Conservation (phyloP, 2,888 invertebrate species). For the Xanthorhoe spadicearia region DNA sequence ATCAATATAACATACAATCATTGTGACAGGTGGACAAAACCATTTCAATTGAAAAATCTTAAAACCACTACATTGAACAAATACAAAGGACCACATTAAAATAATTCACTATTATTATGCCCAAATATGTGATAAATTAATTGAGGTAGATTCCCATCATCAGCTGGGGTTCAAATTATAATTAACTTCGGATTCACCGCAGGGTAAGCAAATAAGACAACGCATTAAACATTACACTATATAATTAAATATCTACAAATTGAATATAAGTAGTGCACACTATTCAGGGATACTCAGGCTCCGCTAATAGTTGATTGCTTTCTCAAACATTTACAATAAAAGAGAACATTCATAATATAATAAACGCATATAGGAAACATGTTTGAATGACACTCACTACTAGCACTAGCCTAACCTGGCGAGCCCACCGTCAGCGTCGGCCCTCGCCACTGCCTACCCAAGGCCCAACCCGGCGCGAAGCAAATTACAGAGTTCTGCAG, state of each 20-base stretch:
- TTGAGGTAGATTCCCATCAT: conserved; percentile 83
- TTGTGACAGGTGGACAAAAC: conserved; percentile 83
- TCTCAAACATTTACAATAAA: conserved; percentile 83
- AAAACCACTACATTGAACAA: conserved; percentile 77
- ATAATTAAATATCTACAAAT: conserved; percentile 85
- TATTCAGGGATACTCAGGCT: conserved; percentile 70
- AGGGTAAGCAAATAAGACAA: conserved; percentile 81
- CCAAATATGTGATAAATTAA: conserved; percentile 84
- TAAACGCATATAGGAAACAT: conserved; percentile 84
- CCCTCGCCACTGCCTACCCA: conserved; percentile 30
- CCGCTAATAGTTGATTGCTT: conserved; percentile 62
- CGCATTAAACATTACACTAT: conserved; percentile 83
- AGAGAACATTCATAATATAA: conserved; percentile 82
- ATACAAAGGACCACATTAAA: conserved; percentile 71
- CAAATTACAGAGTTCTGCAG: conserved; percentile 76
- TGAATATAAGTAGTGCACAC: conserved; percentile 81
- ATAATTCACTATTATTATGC: conserved; percentile 80
- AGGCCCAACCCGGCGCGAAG: conserved; percentile 69
- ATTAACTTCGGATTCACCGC: conserved; percentile 74
- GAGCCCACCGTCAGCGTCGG: conserved; percentile 31
- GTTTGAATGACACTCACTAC: conserved; percentile 71
- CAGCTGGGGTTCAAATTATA: conserved; percentile 76
- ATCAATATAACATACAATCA: conserved; percentile 81
- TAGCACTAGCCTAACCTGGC: conserved; percentile 49
- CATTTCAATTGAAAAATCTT: conserved; percentile 71